Evolutionary conservation across 2,797 vertebrate genomes (phyloP), one percentile per base, ranked within the genome.

Genomic region (Urocyon cinereoargenteus): DNA sequence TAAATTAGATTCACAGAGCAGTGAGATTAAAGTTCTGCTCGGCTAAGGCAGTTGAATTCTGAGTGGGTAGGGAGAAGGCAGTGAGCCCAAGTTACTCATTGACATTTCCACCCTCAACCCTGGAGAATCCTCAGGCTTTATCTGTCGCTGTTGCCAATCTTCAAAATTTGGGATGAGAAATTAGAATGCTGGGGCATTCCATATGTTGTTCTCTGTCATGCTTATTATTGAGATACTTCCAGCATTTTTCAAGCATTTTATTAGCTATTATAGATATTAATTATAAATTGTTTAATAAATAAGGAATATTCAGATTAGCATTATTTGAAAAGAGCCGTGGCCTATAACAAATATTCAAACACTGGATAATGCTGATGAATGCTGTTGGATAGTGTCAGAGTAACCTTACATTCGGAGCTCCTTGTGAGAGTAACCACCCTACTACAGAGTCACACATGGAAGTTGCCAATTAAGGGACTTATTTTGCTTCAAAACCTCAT

Each of bases 201-300:
- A 34, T 90, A 70, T 66, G 31, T 77, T 81, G 62, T 72, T 72
- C 34, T 57, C n/a, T 73, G 13, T n/a, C 31, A 55, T 62, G 26
- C 24, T 36, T 64, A 55, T 26, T 61, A 12, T 86, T 59, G 88
- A 95, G 91, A 61, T 55, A 24, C n/a, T 81, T 93, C 21, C 9
- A 64, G 7, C 28, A 72, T 94, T 86, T 26, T 86, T 82, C 26
- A 62, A 77, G 26, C 13, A 11, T 18, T 86, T 79, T 55, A 82
- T 77, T 73, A 87, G 90, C 62, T 78, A 45, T 79, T 87, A 75
- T 53, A 18, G 28, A 26, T 88, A 49, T 93, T 81, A 94, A 49
- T 93, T 81, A 94, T 81, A 90, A 61, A 87, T 72, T 66, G 26
- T 93, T 95, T 81, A 84, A 77, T 26, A 64, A 57, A 73, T 57